Base-by-base conservation (phyloP, 1,140 invertebrate species). In the Cherax destructor region DNA sequence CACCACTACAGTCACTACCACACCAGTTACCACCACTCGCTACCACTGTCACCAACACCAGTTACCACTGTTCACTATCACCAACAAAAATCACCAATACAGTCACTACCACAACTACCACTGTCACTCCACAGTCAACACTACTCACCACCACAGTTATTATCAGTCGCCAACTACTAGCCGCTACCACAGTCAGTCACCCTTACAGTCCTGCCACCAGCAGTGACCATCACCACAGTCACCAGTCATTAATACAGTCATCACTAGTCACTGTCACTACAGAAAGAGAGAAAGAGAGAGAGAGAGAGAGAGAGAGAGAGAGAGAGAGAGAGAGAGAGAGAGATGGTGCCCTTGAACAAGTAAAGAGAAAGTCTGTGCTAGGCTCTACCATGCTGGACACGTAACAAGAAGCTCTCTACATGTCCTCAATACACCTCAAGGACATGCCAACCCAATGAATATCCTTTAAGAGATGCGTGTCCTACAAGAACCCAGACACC, bases 231-330 rank as follows among this genome's bases (percentile, higher is more conserved):
- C 61, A 69, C 61, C 16, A 69, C 61, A 69, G 7, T 69, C 21
- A 69, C 61, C 61, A 21, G 2, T 16, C 61, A 69, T 1, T 1
- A 69, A 10, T 18, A 69, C 61, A 69, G 21, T 69, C 61, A 69
- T 6, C 61, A 21, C 61, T 6, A 69, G 21, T 56, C 61, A 69
- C 61, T 18, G 16, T 5, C 21, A n/a, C 21, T 1, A 69, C 21
- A 79, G 77, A 78, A 30, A 78, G 77, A 78, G 77, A 78, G 77
- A 78, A 30, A 78, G 77, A 78, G 77, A 78, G 77, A 78, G 77
- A 78, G 77, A 78, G 77, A 78, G 77, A 78, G 77, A 78, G 77
- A 78, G 77, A 78, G 77, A 78, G 77, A 78, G 77, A 78, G 77
- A 78, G 77, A 78, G 77, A 78, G 77, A 78, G 77, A 78, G 77